Conservation (phyloP, 2,888 invertebrate species). For the Cheilosia impressa region DNA sequence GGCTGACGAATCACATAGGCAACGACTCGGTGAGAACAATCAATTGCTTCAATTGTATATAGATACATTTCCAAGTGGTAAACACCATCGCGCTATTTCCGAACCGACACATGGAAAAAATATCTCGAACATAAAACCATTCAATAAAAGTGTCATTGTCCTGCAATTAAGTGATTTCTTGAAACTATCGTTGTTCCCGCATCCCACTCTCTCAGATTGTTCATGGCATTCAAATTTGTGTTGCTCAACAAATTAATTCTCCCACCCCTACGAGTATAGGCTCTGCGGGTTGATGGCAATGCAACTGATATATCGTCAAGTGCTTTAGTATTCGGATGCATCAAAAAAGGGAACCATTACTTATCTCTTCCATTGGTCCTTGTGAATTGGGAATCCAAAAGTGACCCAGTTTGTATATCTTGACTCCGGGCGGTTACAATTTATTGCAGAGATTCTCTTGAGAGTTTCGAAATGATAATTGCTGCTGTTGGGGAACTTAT, state of each 20-base stretch:
- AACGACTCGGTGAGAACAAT: slow-evolving; percentile 6
- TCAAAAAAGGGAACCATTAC: slow-evolving; percentile 13
- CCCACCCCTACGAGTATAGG: slow-evolving; percentile 8
- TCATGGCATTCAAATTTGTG: slow-evolving; percentile 18
- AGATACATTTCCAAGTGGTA: not conserved
- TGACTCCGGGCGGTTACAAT: slow-evolving; percentile 41
- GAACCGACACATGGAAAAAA: slow-evolving; percentile 4
- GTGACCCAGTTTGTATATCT: slow-evolving; percentile 55
- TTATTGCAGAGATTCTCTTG: slow-evolving; percentile 58
- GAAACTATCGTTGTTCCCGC: slow-evolving; percentile 4
- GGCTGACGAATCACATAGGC: not conserved
- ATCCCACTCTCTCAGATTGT: slow-evolving; percentile 9
- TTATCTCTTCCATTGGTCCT: slow-evolving; percentile 25
- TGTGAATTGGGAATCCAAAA: slow-evolving; percentile 32
- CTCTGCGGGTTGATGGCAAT: slow-evolving; percentile 12
- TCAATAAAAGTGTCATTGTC: slow-evolving; percentile 67
- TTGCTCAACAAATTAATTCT: slow-evolving; percentile 32
- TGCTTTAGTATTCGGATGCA: slow-evolving; percentile 21
- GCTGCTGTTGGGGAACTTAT: slow-evolving; percentile 23
- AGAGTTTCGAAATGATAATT: slow-evolving; percentile 52
- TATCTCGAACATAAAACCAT: slow-evolving; percentile 33
- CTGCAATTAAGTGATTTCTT: slow-evolving; percentile 38
- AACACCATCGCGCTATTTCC: not conserved
- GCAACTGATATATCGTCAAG: slow-evolving; percentile 26
- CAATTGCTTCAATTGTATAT: not conserved